Evolutionary conservation across 2,113 vertebrate genomes (phyloP).

Genomic region (Amphilophus citrinellus): DNA sequence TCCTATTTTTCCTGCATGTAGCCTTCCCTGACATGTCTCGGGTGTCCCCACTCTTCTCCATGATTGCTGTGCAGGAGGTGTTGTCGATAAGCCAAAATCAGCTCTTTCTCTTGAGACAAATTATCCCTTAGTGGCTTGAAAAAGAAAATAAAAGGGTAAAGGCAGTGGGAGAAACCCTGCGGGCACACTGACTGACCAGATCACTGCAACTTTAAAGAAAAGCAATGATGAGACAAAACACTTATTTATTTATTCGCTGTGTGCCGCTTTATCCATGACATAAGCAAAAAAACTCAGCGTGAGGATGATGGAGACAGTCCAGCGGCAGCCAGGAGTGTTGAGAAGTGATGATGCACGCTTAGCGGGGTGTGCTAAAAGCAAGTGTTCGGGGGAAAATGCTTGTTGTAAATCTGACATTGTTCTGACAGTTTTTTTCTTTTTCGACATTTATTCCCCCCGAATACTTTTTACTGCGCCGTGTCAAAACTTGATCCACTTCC

Average conservation of each 20-base stretch:
- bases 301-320: conserved; percentile 39
- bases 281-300: conserved; percentile 37
- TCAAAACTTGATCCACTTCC: conserved; percentile 2
- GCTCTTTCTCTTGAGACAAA: conserved; percentile 55
- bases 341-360: conserved; percentile 32
- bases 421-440: background rate
- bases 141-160: conserved; percentile 10
- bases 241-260: conserved; percentile 52
- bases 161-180: conserved; percentile 11
- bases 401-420: conserved; percentile 19
- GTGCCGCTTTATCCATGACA: conserved; percentile 33
- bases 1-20: conserved; percentile 2
- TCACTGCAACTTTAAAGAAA: conserved; percentile 28
- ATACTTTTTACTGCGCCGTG: conserved; percentile 11
- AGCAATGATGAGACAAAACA: conserved; percentile 30
- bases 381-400: conserved; percentile 21
- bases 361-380: conserved; percentile 28
- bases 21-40: conserved; percentile 38
- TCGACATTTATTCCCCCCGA: background rate
- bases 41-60: conserved; percentile 35
- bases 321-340: conserved; percentile 21
- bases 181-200: conserved; percentile 29
- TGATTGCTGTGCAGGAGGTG: conserved; percentile 67
- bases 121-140: conserved; percentile 35
- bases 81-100: conserved; percentile 69